phyloP scores from a whole-genome alignment of 2,888 invertebrate species.

The Pyralis farinalis region DNA sequence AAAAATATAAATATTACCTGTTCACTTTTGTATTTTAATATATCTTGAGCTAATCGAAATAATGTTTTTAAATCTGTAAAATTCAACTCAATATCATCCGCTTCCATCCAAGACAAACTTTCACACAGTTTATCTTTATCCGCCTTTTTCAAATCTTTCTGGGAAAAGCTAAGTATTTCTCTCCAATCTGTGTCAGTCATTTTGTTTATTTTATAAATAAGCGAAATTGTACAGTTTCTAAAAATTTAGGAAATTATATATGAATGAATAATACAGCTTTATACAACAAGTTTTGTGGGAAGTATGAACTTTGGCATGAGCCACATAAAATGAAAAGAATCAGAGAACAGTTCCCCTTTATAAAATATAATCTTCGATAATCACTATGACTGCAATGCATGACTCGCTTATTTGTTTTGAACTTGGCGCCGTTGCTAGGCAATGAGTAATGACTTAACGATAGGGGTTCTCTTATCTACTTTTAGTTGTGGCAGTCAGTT shows the following conservation, averaged over 20 bases:
- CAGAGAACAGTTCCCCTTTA: no score
- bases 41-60: slow-evolving; percentile 83
- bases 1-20: no score
- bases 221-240: no score
- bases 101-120: slow-evolving; percentile 82
- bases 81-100: slow-evolving; percentile 79
- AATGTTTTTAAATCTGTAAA: slow-evolving; percentile 78
- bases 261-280: no score
- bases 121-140: slow-evolving; percentile 84
- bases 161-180: slow-evolving; percentile 76
- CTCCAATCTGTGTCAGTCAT: slow-evolving; percentile 81
- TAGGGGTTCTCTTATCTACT: no score
- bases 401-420: slow-evolving; percentile 1
- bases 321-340: no score
- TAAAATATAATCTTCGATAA: no score
- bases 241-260: no score
- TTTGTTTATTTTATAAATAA: slow-evolving; percentile 9
- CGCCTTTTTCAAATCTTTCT: slow-evolving; percentile 77
- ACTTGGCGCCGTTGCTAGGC: slow-evolving; percentile 40
- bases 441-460: slow-evolving; percentile 25
- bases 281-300: no score
- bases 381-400: no score
- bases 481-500: no score
- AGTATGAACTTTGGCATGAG: no score
- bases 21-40: slow-evolving; percentile 85